Evolutionary conservation across 1,140 invertebrate species (phyloP).

Genomic region (Procambarus virginalis): DNA sequence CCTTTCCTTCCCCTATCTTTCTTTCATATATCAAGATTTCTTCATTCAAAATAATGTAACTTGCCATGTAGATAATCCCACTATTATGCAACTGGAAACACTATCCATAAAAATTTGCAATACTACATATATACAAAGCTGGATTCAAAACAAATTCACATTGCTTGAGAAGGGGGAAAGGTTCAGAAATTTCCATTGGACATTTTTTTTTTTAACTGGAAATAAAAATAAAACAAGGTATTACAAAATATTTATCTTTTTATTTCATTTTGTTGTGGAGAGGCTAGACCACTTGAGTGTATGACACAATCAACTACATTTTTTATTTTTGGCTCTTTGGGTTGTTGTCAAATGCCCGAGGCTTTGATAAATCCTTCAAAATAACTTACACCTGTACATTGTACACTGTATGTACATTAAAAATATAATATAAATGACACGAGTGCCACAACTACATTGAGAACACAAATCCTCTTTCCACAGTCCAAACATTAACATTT

Average conservation of each 20-base stretch:
- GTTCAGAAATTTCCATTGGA: no score
- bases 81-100: no score
- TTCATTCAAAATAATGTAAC: no score
- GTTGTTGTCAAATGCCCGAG: constrained; percentile 68
- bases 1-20: no score
- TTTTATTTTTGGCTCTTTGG: constrained; percentile 63
- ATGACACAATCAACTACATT: constrained; percentile 64
- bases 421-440: constrained; percentile 42
- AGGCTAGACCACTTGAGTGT: constrained; percentile 63
- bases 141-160: no score
- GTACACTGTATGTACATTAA: constrained; percentile 60
- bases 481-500: constrained; percentile 20
- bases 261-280: constrained; percentile 65
- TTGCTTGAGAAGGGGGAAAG: no score
- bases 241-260: constrained; percentile 61
- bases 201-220: neutral
- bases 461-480: neutral
- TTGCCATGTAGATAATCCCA: no score
- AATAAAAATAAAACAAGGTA: constrained; percentile 12
- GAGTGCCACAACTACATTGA: constrained; percentile 23
- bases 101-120: no score
- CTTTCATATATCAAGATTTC: no score
- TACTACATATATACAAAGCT: no score
- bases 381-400: constrained; percentile 66
- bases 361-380: constrained; percentile 65